These are phyloP conservation scores for Abrostola tripartita DNA, from an alignment of 2,888 invertebrate species.

Conservation along the genomic window DNA sequence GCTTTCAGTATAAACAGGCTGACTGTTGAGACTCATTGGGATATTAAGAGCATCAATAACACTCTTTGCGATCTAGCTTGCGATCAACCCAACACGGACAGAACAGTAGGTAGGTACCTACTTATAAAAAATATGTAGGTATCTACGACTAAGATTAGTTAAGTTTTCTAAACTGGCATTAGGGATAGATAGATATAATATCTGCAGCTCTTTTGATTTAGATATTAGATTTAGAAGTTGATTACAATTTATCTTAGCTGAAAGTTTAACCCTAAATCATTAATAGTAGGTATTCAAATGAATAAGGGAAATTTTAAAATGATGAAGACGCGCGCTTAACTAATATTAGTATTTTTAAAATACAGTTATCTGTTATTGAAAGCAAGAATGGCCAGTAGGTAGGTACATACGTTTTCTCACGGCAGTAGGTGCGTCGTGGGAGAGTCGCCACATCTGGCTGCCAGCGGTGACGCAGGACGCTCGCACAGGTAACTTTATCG, in stretches of 20 bases:
- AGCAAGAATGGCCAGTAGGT: conserved; percentile 9
- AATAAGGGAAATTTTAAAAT: too few species aligned
- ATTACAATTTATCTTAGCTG: too few species aligned
- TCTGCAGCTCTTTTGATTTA: too few species aligned
- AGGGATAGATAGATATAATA: too few species aligned
- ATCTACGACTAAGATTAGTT: too few species aligned
- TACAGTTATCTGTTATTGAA: conserved; percentile 5
- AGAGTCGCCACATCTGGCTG: conserved; percentile 65
- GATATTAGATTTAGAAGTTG: too few species aligned
- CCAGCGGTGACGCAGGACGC: conserved; percentile 48
- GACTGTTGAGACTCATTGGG: conserved; percentile 7
- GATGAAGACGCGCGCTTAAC: too few species aligned
- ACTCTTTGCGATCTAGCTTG: neutral
- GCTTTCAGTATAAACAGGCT: conserved; percentile 30
- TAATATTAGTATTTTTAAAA: neutral
- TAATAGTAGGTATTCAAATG: too few species aligned
- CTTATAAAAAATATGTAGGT: too few species aligned
- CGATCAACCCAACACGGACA: conserved; percentile 8
- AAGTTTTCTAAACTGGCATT: too few species aligned
- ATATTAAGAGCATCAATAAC: conserved; percentile 10
- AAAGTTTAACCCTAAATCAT: too few species aligned
- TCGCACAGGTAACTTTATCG: conserved; percentile 68
- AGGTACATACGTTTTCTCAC: conserved; percentile 34
- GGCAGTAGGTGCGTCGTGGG: conserved; percentile 41
- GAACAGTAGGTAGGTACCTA: conserved; percentile 2